Base-by-base conservation (phyloP, 2,888 invertebrate species). In the Epinotia ramella region DNA sequence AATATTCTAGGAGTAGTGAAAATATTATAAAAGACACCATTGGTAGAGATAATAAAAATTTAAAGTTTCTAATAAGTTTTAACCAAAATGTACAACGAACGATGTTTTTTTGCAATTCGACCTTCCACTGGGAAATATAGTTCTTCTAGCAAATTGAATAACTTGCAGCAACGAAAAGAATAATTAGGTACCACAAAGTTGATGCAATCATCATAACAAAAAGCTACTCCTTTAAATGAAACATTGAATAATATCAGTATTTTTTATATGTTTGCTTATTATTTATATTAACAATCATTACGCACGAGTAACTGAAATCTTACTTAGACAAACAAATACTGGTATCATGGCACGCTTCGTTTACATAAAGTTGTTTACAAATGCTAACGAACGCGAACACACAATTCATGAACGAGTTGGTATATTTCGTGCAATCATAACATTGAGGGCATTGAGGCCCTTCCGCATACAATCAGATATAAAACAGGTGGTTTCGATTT, bases 301-400 rank as follows among this genome's bases (percentile, higher is more conserved):
- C 57, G 40, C 53, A 66, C 49, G n/a, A 49, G 20, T 67, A 24
- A 49, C 53, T 44, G 62, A 67, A 73, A 67, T 70, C 70, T 60
- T 71, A 71, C 68, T 62, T 63, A 5, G 53, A 20, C 46, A 20
- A 6, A 67, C 76, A 67, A 72, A 76, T 67, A 76, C 40, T 66
- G 69, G 65, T 65, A 66, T 62, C 44, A 56, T 18, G 62, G 44
- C 18, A 20, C 76, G 71, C 28, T 72, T 62, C 67, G 72, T 71
- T 72, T 72, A 72, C 66, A 67, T 72, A 67, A 66, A 72, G 56
- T 71, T 76, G 76, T 76, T 76, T 76, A 76, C 76, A 46, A 57
- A 63, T 76, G 71, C 62, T 76, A 76, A 76, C 72, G 76, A 76
- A 76, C 66, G 72, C 72, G 76, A 76, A 76, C 66, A 67, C 57